Evolutionary conservation across 2,888 invertebrate genomes (phyloP).

Genomic region (Galerucella calmariensis): DNA sequence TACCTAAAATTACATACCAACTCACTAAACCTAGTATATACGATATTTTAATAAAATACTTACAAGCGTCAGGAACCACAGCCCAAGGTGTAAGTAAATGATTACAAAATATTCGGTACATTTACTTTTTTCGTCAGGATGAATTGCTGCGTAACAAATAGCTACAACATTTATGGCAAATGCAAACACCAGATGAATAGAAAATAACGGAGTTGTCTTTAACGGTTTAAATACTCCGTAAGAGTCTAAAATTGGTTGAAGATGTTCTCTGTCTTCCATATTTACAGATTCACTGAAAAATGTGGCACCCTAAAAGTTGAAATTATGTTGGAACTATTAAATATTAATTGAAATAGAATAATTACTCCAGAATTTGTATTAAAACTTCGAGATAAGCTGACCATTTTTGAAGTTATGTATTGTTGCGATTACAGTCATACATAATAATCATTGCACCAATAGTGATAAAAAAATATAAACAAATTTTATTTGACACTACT

Average conservation of each 20-base stretch:
- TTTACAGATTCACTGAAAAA: conserved; percentile 64
- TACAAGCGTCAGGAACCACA: conserved; percentile 72
- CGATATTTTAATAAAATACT: conserved; percentile 47
- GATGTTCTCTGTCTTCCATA: conserved; percentile 61
- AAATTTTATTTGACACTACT: not conserved
- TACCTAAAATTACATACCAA: conserved; percentile 60
- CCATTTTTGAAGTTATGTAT: conserved; percentile 48
- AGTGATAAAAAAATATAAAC: not conserved
- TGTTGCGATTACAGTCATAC: conserved; percentile 6
- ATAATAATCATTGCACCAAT: conserved; percentile 10
- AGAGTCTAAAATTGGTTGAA: conserved; percentile 62
- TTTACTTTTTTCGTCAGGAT: conserved; percentile 63
- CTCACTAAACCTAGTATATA: not conserved
- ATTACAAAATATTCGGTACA: conserved; percentile 71
- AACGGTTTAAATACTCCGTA: conserved; percentile 62
- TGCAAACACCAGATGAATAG: conserved; percentile 57
- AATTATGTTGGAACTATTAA: conserved; percentile 57
- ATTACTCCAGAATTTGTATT: conserved; percentile 58
- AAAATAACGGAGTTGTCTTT: conserved; percentile 58
- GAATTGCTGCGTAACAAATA: conserved; percentile 59
- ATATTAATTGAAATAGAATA: conserved; percentile 34
- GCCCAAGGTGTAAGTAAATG: conserved; percentile 69
- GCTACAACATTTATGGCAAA: conserved; percentile 60
- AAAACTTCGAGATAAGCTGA: conserved; percentile 57
- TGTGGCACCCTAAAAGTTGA: conserved; percentile 61